These are phyloP conservation scores for Syrphus vitripennis DNA, from an alignment of 2,888 invertebrate species.

Conservation along the genomic window DNA sequence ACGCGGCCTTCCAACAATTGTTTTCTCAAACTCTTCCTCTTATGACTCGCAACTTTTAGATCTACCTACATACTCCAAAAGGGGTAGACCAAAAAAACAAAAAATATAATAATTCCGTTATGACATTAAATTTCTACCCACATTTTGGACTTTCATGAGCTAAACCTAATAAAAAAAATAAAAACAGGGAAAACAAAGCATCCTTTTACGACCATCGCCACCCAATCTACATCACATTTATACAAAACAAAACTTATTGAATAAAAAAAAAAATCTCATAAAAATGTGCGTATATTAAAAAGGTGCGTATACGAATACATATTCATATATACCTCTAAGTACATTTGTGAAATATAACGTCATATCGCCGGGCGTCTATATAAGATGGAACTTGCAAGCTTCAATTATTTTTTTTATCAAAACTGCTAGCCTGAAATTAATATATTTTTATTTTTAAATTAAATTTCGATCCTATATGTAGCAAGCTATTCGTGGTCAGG, in stretches of 20 bases:
- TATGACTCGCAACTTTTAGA: not conserved
- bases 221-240: not conserved
- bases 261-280: constrained; percentile 50
- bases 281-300: constrained; percentile 45
- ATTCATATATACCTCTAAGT: no score
- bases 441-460: constrained; percentile 38
- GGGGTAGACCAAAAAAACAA: constrained; percentile 11
- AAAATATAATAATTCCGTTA: constrained; percentile 51
- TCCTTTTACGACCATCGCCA: constrained; percentile 13
- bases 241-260: constrained; percentile 40
- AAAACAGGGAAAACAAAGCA: constrained; percentile 35
- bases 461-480: constrained; percentile 34
- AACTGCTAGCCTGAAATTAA: not conserved
- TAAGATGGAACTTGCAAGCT: not conserved
- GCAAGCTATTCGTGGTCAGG: not conserved
- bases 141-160: constrained; percentile 29
- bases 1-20: constrained; percentile 56
- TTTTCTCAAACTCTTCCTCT: not conserved
- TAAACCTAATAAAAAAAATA: constrained; percentile 27
- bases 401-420: not conserved
- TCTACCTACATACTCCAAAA: constrained; percentile 22
- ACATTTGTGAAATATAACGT: not conserved
- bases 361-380: not conserved
- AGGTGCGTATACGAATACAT: not conserved
- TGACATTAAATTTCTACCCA: constrained; percentile 13